phyloP scores from a whole-genome alignment of 2,888 invertebrate genomes.

The Drosophila tanythrix region DNA sequence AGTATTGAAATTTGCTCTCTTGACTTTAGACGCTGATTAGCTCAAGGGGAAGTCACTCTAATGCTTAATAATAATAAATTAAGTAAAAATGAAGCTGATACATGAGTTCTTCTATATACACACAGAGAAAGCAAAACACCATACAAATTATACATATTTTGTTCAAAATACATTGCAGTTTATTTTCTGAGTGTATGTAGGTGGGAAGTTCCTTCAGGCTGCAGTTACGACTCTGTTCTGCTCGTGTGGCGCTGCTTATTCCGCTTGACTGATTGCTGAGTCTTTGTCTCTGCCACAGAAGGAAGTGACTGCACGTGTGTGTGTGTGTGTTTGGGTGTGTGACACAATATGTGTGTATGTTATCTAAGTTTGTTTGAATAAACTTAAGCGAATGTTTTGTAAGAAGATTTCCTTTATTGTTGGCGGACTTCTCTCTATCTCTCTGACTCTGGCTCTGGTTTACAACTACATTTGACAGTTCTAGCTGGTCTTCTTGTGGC shows the following conservation, averaged over 20 bases:
- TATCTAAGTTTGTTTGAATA: conserved; percentile 82
- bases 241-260: conserved; percentile 78
- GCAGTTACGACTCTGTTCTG: conserved; percentile 37
- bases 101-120: neutral
- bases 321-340: conserved; percentile 18
- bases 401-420: conserved; percentile 80
- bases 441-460: conserved; percentile 35
- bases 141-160: neutral
- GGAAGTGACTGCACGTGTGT: conserved; percentile 13
- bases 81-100: neutral
- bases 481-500: conserved; percentile 16
- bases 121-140: neutral
- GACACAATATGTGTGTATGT: conserved; percentile 46
- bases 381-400: conserved; percentile 82
- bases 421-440: neutral
- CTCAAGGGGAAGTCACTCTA: neutral
- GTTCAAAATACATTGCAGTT: neutral
- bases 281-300: conserved; percentile 73
- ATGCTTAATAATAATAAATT: neutral
- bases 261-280: conserved; percentile 79
- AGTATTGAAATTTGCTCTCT: too few relatives aligned
- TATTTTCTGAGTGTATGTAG: conserved; percentile 7
- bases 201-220: conserved; percentile 54
- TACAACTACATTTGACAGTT: conserved; percentile 57
- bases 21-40: neutral